Conservation (phyloP, 2,888 invertebrate genomes). For the Andricus curvator region DNA sequence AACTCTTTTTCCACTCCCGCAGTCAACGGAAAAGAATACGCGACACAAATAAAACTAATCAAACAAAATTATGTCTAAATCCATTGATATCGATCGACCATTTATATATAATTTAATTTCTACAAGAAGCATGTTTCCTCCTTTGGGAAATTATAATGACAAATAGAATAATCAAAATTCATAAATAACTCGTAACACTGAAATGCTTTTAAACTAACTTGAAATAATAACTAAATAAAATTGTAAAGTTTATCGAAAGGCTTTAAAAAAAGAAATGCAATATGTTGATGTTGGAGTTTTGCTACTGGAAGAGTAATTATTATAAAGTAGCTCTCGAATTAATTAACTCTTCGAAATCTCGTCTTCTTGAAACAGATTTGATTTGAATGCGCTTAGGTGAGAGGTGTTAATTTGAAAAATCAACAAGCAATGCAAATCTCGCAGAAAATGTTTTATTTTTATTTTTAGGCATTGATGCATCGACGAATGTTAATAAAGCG, state of each 20-base stretch:
- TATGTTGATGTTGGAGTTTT: not conserved
- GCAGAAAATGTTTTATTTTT: conserved; percentile 7
- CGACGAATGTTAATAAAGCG: conserved; percentile 21
- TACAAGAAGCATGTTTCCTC: not conserved
- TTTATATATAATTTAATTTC: not conserved
- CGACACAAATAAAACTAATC: not conserved
- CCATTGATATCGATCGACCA: not conserved
- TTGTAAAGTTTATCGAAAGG: not conserved
- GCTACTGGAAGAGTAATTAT: not conserved
- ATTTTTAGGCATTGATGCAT: conserved; percentile 11
- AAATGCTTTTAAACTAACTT: not conserved
- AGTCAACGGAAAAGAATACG: not conserved
- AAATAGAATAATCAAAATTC: not conserved
- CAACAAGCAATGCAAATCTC: conserved; percentile 11
- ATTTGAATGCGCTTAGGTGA: conserved; percentile 10
- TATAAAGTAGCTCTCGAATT: not conserved
- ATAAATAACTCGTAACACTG: not conserved
- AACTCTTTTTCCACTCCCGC: not conserved
- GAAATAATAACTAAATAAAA: not conserved
- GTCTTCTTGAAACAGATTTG: not conserved
- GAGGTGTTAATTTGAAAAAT: conserved; percentile 26
- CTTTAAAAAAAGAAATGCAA: not conserved
- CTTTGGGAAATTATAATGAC: not conserved
- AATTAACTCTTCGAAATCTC: not conserved
- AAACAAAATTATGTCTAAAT: not conserved